Conservation (phyloP, 2,888 invertebrate species). For the Sphaeridia pumilis region DNA sequence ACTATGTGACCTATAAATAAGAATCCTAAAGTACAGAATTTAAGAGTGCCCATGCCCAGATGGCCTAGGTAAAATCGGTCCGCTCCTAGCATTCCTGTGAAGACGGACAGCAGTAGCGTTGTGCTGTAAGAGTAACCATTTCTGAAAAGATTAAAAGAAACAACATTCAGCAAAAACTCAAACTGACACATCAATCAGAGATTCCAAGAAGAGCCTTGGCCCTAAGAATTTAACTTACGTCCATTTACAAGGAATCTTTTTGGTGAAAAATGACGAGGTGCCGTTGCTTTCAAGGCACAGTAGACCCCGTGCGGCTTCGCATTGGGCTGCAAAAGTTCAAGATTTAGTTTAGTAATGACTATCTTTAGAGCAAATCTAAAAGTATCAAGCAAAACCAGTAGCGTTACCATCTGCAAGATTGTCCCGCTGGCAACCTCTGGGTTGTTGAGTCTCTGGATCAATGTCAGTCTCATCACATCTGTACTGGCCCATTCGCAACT, state of each 20-base stretch:
- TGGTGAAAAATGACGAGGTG: constrained; percentile 61
- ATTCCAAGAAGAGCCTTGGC: background rate
- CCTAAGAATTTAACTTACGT: constrained; percentile 56
- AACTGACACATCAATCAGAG: no score
- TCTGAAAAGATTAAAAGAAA: constrained; percentile 47
- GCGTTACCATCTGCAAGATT: constrained; percentile 72
- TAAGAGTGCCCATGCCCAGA: constrained; percentile 50
- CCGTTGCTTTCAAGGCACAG: constrained; percentile 61
- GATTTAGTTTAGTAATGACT: background rate
- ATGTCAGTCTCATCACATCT: constrained; percentile 43
- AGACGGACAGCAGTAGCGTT: constrained; percentile 82
- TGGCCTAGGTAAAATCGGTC: constrained; percentile 98
- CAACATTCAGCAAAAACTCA: background rate
- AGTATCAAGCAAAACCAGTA: constrained; percentile 8
- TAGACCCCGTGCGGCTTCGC: constrained; percentile 70
- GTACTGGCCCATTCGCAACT: constrained; percentile 44
- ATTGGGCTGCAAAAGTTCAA: constrained; percentile 51
- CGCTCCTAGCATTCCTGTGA: constrained; percentile 94
- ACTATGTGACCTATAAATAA: constrained; percentile 90
- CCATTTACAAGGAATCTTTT: constrained; percentile 80
- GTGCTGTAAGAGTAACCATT: constrained; percentile 91
- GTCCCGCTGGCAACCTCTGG: constrained; percentile 62
- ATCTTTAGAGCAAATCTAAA: background rate
- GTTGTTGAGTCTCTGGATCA: constrained; percentile 79
- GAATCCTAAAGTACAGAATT: constrained; percentile 20